Percentiles rank a stretch among this genome's conserved stretches.
phyloP scores from a whole-genome alignment of 2,113 vertebrate genomes.

The Cercocebus atys region DNA sequence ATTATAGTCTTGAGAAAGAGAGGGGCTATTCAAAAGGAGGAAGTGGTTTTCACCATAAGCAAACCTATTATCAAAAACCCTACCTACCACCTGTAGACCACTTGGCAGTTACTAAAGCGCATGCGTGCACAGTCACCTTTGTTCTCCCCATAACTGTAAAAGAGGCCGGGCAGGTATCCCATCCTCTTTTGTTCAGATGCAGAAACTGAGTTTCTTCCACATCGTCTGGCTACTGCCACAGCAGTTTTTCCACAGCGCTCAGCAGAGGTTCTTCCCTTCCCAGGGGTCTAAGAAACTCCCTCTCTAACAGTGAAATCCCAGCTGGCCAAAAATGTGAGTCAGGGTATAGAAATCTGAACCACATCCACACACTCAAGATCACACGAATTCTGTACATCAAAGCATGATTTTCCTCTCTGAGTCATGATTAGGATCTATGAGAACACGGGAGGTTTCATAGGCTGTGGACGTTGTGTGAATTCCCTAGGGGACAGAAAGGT shows the following conservation, averaged over 20 bases:
- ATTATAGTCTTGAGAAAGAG: neutral
- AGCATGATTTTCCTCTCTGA: neutral
- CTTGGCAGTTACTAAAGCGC: neutral
- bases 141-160: fast-evolving
- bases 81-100: neutral
- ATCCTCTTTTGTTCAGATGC: neutral
- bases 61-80: neutral
- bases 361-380: neutral
- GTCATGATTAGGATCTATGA: neutral
- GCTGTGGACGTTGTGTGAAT: neutral
- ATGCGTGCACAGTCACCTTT: fast-evolving
- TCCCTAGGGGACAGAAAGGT: neutral
- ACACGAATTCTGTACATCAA: neutral
- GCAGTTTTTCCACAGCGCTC: fast-evolving
- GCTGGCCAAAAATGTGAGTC: neutral
- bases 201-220: neutral
- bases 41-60: neutral
- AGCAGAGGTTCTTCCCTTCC: neutral
- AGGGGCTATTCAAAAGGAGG: neutral
- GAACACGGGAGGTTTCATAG: neutral
- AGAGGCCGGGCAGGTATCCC: fast-evolving
- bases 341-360: neutral
- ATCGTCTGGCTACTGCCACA: neutral
- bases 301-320: neutral
- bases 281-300: neutral